Conservation (phyloP, 1,140 invertebrate species). For the Drosophila simulans region DNA sequence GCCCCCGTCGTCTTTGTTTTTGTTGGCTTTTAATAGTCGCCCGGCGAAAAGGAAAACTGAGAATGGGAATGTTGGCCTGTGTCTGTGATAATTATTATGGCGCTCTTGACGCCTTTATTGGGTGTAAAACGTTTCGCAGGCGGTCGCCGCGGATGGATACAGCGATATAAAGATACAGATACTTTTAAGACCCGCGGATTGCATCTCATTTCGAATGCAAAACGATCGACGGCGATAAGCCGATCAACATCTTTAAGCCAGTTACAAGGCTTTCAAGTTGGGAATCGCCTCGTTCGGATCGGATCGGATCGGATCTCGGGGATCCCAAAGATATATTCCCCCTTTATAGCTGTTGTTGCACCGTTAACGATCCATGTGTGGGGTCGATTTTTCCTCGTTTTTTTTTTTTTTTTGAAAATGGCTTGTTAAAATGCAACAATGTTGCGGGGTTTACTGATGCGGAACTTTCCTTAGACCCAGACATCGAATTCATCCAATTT, state of each 20-base stretch:
- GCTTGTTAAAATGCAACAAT: slow-evolving; percentile 53
- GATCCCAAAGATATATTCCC: slow-evolving; percentile 9
- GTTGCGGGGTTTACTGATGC: slow-evolving; percentile 43
- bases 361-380: slow-evolving; percentile 45
- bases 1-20: slow-evolving; percentile 13
- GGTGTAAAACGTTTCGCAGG: slow-evolving; percentile 78
- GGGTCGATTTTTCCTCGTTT: slow-evolving; percentile 12
- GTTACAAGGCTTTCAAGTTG: slow-evolving; percentile 27
- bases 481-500: slow-evolving; percentile 47
- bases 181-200: neutral
- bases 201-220: slow-evolving; percentile 71
- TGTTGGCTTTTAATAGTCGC: slow-evolving; percentile 52
- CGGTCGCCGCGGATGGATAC: slow-evolving; percentile 59
- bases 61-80: slow-evolving; percentile 19
- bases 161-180: slow-evolving; percentile 11
- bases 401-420: slow-evolving; percentile 1
- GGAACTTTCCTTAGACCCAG: slow-evolving; percentile 38
- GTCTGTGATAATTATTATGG: slow-evolving; percentile 78
- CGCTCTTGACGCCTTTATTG: slow-evolving; percentile 79
- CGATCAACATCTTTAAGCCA: slow-evolving; percentile 48
- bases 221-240: slow-evolving; percentile 60
- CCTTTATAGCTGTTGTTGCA: slow-evolving; percentile 4
- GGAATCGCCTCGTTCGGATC: neutral
- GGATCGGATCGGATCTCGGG: neutral
- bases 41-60: slow-evolving; percentile 14